Conservation (phyloP, 1,140 invertebrate genomes). For the Heliconius congener region DNA sequence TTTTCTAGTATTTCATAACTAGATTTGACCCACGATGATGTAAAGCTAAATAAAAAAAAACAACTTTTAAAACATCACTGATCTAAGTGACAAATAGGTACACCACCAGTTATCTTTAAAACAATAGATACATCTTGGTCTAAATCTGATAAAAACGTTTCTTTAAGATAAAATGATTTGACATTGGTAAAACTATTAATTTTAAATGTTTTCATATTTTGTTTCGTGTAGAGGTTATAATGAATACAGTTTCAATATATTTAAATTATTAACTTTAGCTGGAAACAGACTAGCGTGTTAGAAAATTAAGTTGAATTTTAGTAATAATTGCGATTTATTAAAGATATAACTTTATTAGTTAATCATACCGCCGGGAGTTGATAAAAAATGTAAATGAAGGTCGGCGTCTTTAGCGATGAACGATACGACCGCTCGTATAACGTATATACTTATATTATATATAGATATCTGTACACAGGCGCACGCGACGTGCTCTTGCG, state of each 20-base stretch:
- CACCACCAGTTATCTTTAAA: too few species aligned
- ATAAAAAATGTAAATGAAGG: conserved; percentile 11
- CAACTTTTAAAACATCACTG: too few species aligned
- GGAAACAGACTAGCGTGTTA: background rate
- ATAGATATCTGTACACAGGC: background rate
- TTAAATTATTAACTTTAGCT: background rate
- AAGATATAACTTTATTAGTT: background rate
- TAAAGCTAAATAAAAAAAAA: too few species aligned
- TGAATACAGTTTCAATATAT: background rate
- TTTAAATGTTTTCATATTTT: background rate
- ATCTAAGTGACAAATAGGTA: too few species aligned
- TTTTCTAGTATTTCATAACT: too few species aligned
- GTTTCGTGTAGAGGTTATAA: background rate
- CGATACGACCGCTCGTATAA: background rate
- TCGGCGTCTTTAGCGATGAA: background rate
- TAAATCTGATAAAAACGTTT: too few species aligned
- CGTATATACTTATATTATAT: background rate
- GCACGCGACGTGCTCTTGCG: background rate
- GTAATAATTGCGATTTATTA: background rate
- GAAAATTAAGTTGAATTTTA: background rate
- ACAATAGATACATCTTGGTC: too few species aligned
- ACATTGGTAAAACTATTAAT: too few species aligned
- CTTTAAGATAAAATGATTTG: too few species aligned
- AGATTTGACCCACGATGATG: too few species aligned
- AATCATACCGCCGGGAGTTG: background rate